Percentiles rank a stretch among this genome's conserved stretches.
Conservation (phyloP, 2,113 vertebrate genomes). For the Oryzias celebensis region DNA sequence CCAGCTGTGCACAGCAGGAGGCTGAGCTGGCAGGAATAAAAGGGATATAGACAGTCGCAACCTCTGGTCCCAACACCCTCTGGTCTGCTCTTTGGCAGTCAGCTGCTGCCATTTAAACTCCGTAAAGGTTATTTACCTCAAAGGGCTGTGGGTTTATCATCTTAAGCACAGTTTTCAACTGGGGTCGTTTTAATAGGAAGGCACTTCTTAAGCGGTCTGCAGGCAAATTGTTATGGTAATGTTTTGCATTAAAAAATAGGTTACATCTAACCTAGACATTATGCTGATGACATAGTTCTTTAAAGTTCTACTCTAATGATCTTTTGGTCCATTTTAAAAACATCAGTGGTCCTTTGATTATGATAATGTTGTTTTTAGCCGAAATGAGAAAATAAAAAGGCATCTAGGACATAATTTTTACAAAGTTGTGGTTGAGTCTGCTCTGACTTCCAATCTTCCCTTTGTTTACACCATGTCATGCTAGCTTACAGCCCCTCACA, state of each 20-base stretch:
- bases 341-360: no score
- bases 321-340: no score
- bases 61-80: constrained; percentile 32
- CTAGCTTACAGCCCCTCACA: no score
- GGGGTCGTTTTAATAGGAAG: constrained; percentile 59
- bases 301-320: no score
- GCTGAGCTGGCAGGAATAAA: constrained; percentile 43
- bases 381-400: no score
- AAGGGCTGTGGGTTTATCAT: constrained; percentile 32
- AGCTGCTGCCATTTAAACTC: constrained; percentile 69
- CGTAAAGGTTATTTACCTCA: constrained; percentile 52
- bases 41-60: constrained; percentile 34
- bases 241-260: constrained; percentile 10
- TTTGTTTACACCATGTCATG: no score
- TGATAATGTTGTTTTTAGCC: no score
- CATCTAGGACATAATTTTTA: no score
- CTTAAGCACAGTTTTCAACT: constrained; percentile 55
- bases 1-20: constrained; percentile 70
- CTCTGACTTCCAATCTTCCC: no score
- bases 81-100: constrained; percentile 37
- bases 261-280: constrained; percentile 31
- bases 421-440: no score
- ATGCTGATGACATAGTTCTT: not conserved
- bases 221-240: constrained; percentile 25
- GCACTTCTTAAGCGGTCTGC: constrained; percentile 29